Evolutionary conservation across 2,797 vertebrate genomes (phyloP).

Genomic region (Peromyscus eremicus): DNA sequence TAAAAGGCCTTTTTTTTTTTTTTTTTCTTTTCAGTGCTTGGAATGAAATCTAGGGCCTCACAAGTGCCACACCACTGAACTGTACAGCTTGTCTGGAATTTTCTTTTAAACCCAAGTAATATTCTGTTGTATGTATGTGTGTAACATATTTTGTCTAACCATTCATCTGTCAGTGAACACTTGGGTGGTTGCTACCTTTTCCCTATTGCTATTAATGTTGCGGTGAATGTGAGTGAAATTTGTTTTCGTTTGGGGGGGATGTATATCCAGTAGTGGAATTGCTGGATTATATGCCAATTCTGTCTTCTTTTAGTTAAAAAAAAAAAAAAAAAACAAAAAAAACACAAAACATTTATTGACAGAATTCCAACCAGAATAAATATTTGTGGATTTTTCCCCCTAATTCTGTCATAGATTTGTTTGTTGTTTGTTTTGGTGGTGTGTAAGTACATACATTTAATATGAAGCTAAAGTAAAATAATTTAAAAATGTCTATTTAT

Average conservation of each 20-base stretch:
- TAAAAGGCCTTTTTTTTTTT: not conserved
- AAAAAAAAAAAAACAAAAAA: not conserved
- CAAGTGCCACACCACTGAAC: not conserved
- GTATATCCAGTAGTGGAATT: not conserved
- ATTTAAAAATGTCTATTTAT: not conserved
- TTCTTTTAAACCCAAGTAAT: not conserved
- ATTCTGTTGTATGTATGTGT: not conserved
- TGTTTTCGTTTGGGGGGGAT: not conserved
- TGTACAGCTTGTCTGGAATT: not conserved
- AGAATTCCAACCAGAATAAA: not conserved
- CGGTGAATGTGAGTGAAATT: not conserved
- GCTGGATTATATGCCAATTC: not conserved
- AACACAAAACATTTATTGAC: not conserved
- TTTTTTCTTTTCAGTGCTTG: not conserved
- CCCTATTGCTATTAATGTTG: not conserved
- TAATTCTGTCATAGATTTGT: not conserved
- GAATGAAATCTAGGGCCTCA: not conserved
- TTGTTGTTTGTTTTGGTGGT: not conserved
- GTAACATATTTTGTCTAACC: not conserved
- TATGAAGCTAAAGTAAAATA: not conserved
- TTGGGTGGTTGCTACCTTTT: not conserved
- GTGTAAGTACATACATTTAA: not conserved
- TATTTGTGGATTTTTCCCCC: not conserved
- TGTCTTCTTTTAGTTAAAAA: not conserved
- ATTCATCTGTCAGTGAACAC: not conserved